Evolutionary conservation across 2,888 invertebrate genomes (phyloP).

Genomic region (Pediacus dermestoides): DNA sequence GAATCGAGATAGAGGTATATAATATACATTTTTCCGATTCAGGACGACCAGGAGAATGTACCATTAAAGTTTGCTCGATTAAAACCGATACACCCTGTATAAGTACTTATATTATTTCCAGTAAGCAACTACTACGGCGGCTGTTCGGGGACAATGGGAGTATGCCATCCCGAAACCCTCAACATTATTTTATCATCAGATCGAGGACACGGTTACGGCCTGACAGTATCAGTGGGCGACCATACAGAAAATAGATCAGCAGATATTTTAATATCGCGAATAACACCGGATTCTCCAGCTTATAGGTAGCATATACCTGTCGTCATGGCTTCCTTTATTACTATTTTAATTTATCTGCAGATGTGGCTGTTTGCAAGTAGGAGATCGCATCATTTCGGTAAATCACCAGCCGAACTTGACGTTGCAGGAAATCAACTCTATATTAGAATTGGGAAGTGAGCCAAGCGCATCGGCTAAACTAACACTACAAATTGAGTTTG

Average conservation of each 20-base stretch:
- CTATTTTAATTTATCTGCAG: conserved; percentile 45
- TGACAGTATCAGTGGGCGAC: conserved; percentile 53
- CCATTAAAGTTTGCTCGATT: not conserved
- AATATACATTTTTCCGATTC: too few species aligned
- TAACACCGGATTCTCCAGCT: conserved; percentile 56
- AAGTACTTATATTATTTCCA: conserved; percentile 25
- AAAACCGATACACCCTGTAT: not conserved
- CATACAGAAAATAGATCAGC: conserved; percentile 44
- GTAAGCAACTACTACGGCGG: conserved; percentile 33
- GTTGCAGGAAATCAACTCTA: conserved; percentile 56
- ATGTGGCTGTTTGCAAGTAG: conserved; percentile 70
- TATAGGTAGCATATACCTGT: conserved; percentile 51
- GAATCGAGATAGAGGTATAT: too few species aligned
- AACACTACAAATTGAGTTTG: conserved; percentile 81
- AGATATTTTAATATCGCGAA: conserved; percentile 51
- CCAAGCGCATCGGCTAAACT: conserved; percentile 62
- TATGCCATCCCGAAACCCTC: conserved; percentile 57
- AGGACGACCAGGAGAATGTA: too few species aligned
- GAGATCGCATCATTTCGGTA: conserved; percentile 81
- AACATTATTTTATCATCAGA: conserved; percentile 54
- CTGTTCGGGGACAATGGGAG: conserved; percentile 32
- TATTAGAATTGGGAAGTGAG: conserved; percentile 51
- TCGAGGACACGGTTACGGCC: conserved; percentile 52
- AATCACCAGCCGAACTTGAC: conserved; percentile 73
- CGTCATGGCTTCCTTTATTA: not conserved